Percentiles rank a stretch among this genome's conserved stretches.
Evolutionary conservation across 2,797 vertebrate species (phyloP).

Genomic region (Chelmon rostratus): DNA sequence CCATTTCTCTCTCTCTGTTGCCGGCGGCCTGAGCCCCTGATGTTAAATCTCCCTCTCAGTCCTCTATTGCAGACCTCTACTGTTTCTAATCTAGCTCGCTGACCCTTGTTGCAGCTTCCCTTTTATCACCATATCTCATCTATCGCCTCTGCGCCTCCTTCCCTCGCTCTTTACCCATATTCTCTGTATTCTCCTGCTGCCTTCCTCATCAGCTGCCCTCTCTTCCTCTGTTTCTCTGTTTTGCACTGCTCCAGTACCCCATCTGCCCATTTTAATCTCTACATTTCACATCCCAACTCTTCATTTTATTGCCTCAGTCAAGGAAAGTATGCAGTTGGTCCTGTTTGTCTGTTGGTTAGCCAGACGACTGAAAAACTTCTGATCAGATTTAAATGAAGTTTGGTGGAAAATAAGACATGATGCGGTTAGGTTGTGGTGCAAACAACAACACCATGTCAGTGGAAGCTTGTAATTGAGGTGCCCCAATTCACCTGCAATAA

Average conservation of each 20-base stretch:
- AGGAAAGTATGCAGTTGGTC: background rate
- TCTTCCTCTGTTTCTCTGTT: conserved; percentile 20
- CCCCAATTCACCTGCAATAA: background rate
- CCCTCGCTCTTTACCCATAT: conserved; percentile 15
- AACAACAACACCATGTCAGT: too few species aligned
- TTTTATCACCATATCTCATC: conserved; percentile 77
- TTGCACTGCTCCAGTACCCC: background rate
- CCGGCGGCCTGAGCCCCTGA: conserved; percentile 29
- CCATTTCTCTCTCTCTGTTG: conserved; percentile 42
- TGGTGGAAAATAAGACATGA: background rate
- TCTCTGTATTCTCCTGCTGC: conserved; percentile 38
- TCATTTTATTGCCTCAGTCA: background rate
- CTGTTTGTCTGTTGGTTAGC: background rate
- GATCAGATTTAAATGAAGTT: background rate
- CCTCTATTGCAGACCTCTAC: conserved; percentile 68
- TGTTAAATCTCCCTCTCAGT: conserved; percentile 66
- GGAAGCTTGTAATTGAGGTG: background rate
- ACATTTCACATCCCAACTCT: conserved; percentile 7
- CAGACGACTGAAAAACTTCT: background rate
- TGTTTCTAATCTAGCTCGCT: conserved; percentile 71
- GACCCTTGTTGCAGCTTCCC: conserved; percentile 55
- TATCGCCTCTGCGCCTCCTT: conserved; percentile 40
- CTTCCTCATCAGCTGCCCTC: conserved; percentile 52
- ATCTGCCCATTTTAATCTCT: background rate
- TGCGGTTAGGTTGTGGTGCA: background rate